phyloP scores from a whole-genome alignment of 2,888 invertebrate genomes.

The Dione vanillae region DNA sequence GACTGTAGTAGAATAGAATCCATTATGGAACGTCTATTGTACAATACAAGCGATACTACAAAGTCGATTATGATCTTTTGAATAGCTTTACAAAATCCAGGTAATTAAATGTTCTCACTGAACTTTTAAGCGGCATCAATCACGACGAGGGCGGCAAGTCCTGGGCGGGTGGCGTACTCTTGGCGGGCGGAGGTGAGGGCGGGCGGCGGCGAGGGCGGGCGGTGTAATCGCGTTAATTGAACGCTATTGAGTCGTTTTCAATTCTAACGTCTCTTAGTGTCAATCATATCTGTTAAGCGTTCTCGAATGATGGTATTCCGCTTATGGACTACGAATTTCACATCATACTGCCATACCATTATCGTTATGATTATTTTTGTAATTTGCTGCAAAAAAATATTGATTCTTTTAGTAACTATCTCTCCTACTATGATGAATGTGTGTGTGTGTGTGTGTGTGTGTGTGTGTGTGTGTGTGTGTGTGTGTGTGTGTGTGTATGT shows the following conservation, averaged over 20 bases:
- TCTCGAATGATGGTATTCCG: not conserved
- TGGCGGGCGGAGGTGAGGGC: not conserved
- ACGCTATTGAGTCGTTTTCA: constrained; percentile 28
- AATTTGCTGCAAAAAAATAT: too few relatives aligned
- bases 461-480: too few relatives aligned
- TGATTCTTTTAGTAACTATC: too few relatives aligned
- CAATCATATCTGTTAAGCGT: constrained; percentile 10
- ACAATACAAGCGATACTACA: constrained; percentile 4
- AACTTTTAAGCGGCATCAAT: constrained; percentile 35
- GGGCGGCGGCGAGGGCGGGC: not conserved
- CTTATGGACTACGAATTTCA: not conserved
- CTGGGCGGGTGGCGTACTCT: not conserved
- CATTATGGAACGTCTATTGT: not conserved
- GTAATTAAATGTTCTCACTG: constrained; percentile 32
- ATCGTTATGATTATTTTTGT: too few relatives aligned
- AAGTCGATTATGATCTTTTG: constrained; percentile 13
- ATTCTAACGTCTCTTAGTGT: constrained; percentile 18
- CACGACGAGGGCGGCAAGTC: not conserved
- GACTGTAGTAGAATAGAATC: not conserved
- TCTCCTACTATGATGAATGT: too few relatives aligned
- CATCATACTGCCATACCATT: too few relatives aligned
- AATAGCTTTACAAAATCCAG: constrained; percentile 18
- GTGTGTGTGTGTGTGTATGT: too few relatives aligned
- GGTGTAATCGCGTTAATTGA: constrained; percentile 33
- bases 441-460: too few relatives aligned